Percentiles rank a stretch among this genome's conserved stretches.
Conservation (phyloP, 2,888 invertebrate genomes). For the Chromoteleia sp. region DNA sequence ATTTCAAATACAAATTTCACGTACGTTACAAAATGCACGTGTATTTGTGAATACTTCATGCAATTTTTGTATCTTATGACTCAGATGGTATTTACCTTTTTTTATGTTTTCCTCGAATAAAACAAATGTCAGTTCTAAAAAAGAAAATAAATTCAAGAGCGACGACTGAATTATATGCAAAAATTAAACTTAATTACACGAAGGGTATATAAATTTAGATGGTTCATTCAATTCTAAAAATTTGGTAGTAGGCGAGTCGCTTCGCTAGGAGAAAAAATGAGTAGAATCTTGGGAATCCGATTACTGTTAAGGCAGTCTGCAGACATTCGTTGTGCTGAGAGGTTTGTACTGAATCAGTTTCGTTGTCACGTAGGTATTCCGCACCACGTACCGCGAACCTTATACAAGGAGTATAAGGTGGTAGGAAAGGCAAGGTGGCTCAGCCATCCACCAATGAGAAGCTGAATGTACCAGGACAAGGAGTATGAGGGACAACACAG, state of each 20-base stretch:
- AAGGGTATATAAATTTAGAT: slow-evolving; percentile 30
- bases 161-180: slow-evolving; percentile 1
- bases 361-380: slow-evolving; percentile 76
- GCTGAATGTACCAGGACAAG: slow-evolving; percentile 47
- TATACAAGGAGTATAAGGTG: slow-evolving; percentile 60
- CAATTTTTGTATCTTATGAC: not conserved
- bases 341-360: slow-evolving; percentile 75
- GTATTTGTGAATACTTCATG: not conserved
- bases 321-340: slow-evolving; percentile 63
- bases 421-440: slow-evolving; percentile 62
- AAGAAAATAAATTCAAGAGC: not conserved
- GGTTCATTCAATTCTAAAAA: slow-evolving; percentile 30
- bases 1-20: slow-evolving; percentile 13
- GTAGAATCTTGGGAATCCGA: slow-evolving; percentile 73
- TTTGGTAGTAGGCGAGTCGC: slow-evolving; percentile 42
- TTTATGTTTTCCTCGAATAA: not conserved
- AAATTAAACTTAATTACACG: slow-evolving; percentile 14
- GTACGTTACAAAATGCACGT: not conserved
- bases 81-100: not conserved
- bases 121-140: not conserved
- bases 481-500: slow-evolving; percentile 64
- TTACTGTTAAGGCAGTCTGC: slow-evolving; percentile 69
- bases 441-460: slow-evolving; percentile 59
- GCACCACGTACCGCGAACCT: slow-evolving; percentile 71
- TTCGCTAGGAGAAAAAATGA: slow-evolving; percentile 62